Base-by-base conservation (phyloP, 1,140 invertebrate species). In the Meteorus sp. region DNA sequence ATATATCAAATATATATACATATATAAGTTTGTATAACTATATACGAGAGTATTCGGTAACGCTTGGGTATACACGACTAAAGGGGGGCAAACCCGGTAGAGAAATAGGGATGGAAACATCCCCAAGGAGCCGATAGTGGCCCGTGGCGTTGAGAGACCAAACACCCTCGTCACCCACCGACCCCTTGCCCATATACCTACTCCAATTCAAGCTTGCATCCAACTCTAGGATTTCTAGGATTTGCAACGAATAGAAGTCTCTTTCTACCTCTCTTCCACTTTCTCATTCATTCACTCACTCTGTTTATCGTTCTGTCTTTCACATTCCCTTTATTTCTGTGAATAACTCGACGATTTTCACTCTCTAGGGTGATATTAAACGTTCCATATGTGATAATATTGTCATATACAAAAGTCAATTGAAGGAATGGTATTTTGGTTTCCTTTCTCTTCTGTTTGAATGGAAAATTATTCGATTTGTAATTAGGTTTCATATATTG, bases 121-220 rank as follows among this genome's bases (percentile, higher is more conserved):
- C 72, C 73, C 73, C 71, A 73, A 74, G 73, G 69, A 75, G 66
- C 71, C 69, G 73, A 75, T 75, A 74, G 71, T 68, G 63, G 64
- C 62, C 67, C 66, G 65, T 70, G 65, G 69, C 64, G 64, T 65
- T 68, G 65, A 64, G 64, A 71, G 71, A 55, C 66, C 69, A 69
- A 71, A 59, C 63, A 66, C 43, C 25, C 50, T 35, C 35, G 35
- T 50, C 39, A 33, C 50, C 44, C 47, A 27, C 17, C 22, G 20
- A 22, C 55, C 25, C 23, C 11, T 45, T 29, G 22, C 37, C 31
- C n/a, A n/a, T n/a, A n/a, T n/a, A 19, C 33, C 22, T 23, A 9
- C 6, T n/a, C 25, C 22, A 23, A 22, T 22, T 27, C 27, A 2
- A 9, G 8, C 17, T 17, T 11, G 15, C 20, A 23, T 11, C 50